Evolutionary conservation across 2,113 vertebrate genomes (phyloP), one percentile per base, ranked within the genome.

Genomic region (Cephalopholis sonnerati): DNA sequence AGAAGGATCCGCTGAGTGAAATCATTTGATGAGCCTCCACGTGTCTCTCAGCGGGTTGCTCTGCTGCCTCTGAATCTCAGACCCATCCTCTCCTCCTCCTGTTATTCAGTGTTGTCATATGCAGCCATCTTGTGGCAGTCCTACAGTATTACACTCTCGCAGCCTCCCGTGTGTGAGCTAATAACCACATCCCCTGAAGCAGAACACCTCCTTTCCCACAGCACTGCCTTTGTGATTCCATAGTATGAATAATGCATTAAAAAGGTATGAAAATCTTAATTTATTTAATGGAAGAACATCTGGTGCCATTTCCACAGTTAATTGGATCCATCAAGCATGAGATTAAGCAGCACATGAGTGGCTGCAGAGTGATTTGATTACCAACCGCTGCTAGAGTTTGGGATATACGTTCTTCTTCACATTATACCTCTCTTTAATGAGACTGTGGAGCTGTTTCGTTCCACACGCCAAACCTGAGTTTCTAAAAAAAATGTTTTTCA

Each of bases 241-340:
- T 39, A 55, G 54, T 25, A 87, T 82, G 81, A 87, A 89, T 91
- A 87, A 89, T 87, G 66, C 81, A 92, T 83, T 79, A 82, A 83
- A n/a, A 64, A 51, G 53, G 36, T 18, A 50, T 51, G 58, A 41
- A 44, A 59, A 63, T 53, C 24, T 71, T 87, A 68, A 84, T 88
- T 84, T 73, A 82, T 79, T 65, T 77, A 62, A 70, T 66, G 69
- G 58, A 58, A 82, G 79, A 84, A 73, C 73, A 87, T 77, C 88
- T 79, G 88, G 36, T 78, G 74, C 74, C 46, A 39, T 85, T 88
- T 77, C 61, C 51, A 55, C 15, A 85, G 64, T 84, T 89, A 81
- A 90, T 84, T 87, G 85, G 80, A 87, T 85, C 72, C 65, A 69
- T 76, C 76, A 72, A 85, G 86, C 90, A 71, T 91, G 83, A 90